Base-by-base conservation (phyloP, 2,113 vertebrate species). In the Brachionichthys hirsutus region DNA sequence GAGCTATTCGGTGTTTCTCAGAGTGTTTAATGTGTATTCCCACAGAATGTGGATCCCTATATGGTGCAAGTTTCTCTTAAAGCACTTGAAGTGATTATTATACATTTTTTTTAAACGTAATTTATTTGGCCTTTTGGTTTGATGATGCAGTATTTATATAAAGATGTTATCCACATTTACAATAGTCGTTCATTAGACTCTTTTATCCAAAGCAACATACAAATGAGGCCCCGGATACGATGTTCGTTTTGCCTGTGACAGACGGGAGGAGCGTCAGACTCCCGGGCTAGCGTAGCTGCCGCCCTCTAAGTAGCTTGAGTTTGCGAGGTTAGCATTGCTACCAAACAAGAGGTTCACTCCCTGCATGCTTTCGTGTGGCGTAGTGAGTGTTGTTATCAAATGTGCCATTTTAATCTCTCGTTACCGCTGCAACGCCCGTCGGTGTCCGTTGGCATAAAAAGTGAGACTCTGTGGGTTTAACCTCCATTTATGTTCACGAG, bases 251-350 rank as follows among this genome's bases (percentile, higher is more conserved):
- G 54, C 15, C 30, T 2, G n/a, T 30, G 1, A 42, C 17, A 30
- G 13, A 35, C 62, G 45, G 22, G n/a, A 51, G 22, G 46, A 3
- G 16, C n/a, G 34, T 13, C 43, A 6, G 36, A 16, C 17, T 18
- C 20, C 46, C 42, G 22, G 40, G 67, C 46, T 62, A 57, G 63
- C 50, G 59, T 10, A 24, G 55, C 65, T 38, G 1, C 55, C 17
- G 22, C 40, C 35, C 35, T 41, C 52, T 44, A 60, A 42, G 12
- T 66, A 47, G 12, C 45, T 43, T 44, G 34, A 66, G 24, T 72
- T 54, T 55, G 64, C 74, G 66, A 60, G 8, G 9, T 0, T 12
- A 10, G 9, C 6, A 10, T 10, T 7, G 9, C 12, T 38, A 38
- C 4, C 24, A 30, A 30, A 30, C 24, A 30, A 3, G 6, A 38